Evolutionary conservation across 2,113 vertebrate genomes (phyloP), one percentile per base, ranked within the genome.

Genomic region (Limnothrissa miodon): DNA sequence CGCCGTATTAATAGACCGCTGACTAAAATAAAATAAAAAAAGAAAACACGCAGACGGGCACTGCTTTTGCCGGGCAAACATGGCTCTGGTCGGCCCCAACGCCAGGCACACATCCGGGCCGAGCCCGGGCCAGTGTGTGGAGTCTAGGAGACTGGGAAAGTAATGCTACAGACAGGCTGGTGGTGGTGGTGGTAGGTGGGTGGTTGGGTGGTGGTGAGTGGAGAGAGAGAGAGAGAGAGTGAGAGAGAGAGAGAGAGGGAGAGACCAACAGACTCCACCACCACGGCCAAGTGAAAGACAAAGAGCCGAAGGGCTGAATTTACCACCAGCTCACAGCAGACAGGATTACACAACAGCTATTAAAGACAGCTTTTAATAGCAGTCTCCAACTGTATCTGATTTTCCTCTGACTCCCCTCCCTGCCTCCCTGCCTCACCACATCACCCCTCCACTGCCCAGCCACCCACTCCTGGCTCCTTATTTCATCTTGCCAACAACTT

Each of bases 281-380:
- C 59, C 80, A 80, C 13, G 39, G 78, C 66, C 78, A 83, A 87
- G 87, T 86, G 84, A 86, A 88, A 89, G 90, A 90, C 89, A 81
- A 85, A 86, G 85, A 88, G 87, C 89, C 86, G 85, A 51, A 85
- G 53, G 84, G 87, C 89, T 87, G 86, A 89, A 80, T 86, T 86
- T 89, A 89, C 89, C 84, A 88, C 86, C 89, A 82, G 88, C 89
- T 89, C 88, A 89, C 87, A 89, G 91, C 87, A 89, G 91, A 91
- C 87, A 78, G 87, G 85, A 92, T 93, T 92, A 91, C 90, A 90
- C 90, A 90, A 92, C 83, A 82, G 83, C 88, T 92, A 90, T 89
- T 92, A 90, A 87, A 91, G 89, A 89, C 56, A 83, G 89, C 89
- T 92, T 90, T 90, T 89, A 89, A 87, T 90, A 91, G 88, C 90